These are phyloP conservation scores for Volucella inflata DNA, from an alignment of 2,888 invertebrate species.

Conservation along the genomic window DNA sequence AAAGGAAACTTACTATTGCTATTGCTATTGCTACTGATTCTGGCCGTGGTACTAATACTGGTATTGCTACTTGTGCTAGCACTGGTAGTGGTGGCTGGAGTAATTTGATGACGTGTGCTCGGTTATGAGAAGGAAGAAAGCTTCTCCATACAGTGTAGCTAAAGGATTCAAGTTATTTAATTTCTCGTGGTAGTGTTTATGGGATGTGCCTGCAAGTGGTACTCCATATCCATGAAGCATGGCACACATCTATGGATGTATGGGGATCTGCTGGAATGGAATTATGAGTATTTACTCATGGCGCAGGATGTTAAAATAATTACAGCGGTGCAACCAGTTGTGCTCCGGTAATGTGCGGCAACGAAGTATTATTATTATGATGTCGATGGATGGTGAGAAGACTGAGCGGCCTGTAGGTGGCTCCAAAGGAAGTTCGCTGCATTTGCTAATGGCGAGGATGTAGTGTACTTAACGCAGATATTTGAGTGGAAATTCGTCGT, in stretches of 20 bases:
- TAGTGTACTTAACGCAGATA: not conserved
- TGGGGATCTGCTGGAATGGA: constrained; percentile 49
- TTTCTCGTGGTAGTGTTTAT: constrained; percentile 37
- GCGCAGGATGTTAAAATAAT: constrained; percentile 52
- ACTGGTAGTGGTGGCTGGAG: not conserved
- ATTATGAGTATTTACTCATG: constrained; percentile 60
- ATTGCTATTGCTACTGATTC: too few relatives aligned
- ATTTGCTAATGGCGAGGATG: not conserved
- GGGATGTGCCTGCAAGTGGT: not conserved
- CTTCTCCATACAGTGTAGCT: not conserved
- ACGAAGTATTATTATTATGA: constrained; percentile 49
- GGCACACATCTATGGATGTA: constrained; percentile 2
- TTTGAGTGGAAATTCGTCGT: constrained; percentile 19
- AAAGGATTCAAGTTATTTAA: constrained; percentile 58
- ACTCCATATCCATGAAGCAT: not conserved
- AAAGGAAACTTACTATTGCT: constrained; percentile 27
- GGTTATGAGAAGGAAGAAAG: not conserved
- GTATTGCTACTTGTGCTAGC: constrained; percentile 7
- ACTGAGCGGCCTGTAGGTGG: too few relatives aligned
- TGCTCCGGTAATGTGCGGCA: constrained; percentile 40
- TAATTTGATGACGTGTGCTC: constrained; percentile 27
- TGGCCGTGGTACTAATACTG: too few relatives aligned
- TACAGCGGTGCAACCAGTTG: constrained; percentile 36
- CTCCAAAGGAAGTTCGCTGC: constrained; percentile 1
- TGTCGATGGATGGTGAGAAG: not conserved